Evolutionary conservation across 2,888 invertebrate genomes (phyloP), one percentile per base, ranked within the genome.

Genomic region (Phlogophora meticulosa): DNA sequence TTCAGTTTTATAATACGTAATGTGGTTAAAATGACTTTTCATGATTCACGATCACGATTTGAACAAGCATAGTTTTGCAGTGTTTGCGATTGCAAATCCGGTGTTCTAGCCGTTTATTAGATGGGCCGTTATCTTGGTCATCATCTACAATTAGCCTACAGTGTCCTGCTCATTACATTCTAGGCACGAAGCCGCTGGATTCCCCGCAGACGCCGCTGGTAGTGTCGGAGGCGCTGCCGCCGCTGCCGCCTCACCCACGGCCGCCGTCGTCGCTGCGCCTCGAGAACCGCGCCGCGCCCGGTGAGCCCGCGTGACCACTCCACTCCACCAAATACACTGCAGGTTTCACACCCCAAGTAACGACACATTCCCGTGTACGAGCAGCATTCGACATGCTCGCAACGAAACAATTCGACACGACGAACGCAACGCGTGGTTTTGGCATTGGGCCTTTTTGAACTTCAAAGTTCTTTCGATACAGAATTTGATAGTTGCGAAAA

Each of bases 161-260:
- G 17, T 15, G 5, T 15, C 0, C 1, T 1, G 42, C 1, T 42
- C 5, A 10, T 71, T 5, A 1, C 32, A 11, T 84, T 82, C 9
- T 88, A 95, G 96, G 96, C 84, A 98, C 97, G 85, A 97, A 98
- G 86, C 98, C 98, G 4, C 94, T 98, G 88, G 98, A 98, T 84
- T 98, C 98, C 53, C 98, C 98, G 20, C 97, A 98, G 92, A 98
- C 98, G 71, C 98, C 98, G 43, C 95, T 97, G 83, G 96, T 96
- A 73, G 96, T 96, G 75, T 93, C 94, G 52, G 95, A 94, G 79
- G 91, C 93, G 71, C 88, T 95, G 38, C 93, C 94, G 56, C 95
- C 93, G 72, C 87, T 95, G 38, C 92, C 94, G 60, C 94, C 94
- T 86, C 69, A 38, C 36, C 95, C 95, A 60, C 92, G 94, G 28